Evolutionary conservation across 2,888 invertebrate genomes (phyloP).

Genomic region (Drosophila dives): DNA sequence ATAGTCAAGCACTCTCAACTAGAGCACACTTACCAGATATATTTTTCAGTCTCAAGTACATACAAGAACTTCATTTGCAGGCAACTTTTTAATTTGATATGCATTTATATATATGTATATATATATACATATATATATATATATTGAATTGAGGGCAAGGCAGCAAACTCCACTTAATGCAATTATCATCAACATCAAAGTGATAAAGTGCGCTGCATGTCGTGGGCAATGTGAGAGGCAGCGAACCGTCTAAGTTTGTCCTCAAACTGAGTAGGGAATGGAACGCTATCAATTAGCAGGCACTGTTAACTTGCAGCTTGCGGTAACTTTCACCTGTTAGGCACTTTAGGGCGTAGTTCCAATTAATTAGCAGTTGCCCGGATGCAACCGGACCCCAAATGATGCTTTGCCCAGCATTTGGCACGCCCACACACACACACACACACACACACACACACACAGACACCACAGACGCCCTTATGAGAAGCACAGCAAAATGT

Average conservation of each 20-base stretch:
- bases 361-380: constrained; percentile 61
- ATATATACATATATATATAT: not conserved
- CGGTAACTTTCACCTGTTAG: constrained; percentile 22
- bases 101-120: not conserved
- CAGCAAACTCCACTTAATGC: constrained; percentile 58
- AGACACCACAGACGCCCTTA: constrained; percentile 8
- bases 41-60: constrained; percentile 18
- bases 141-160: not conserved
- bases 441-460: too few relatives aligned
- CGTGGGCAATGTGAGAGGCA: constrained; percentile 25
- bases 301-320: constrained; percentile 12
- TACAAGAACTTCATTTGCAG: constrained; percentile 57
- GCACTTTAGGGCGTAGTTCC: constrained; percentile 37
- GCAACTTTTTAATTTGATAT: constrained; percentile 42
- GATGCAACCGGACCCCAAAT: constrained; percentile 54
- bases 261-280: not conserved
- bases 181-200: constrained; percentile 71
- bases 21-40: not conserved
- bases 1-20: not conserved
- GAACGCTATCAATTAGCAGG: constrained; percentile 4
- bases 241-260: constrained; percentile 2
- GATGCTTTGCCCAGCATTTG: constrained; percentile 49
- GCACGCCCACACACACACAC: constrained; percentile 6
- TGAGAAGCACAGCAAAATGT: constrained; percentile 57
- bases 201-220: constrained; percentile 66